phyloP scores from a whole-genome alignment of 1,140 invertebrate genomes.

The Phortica variegata region DNA sequence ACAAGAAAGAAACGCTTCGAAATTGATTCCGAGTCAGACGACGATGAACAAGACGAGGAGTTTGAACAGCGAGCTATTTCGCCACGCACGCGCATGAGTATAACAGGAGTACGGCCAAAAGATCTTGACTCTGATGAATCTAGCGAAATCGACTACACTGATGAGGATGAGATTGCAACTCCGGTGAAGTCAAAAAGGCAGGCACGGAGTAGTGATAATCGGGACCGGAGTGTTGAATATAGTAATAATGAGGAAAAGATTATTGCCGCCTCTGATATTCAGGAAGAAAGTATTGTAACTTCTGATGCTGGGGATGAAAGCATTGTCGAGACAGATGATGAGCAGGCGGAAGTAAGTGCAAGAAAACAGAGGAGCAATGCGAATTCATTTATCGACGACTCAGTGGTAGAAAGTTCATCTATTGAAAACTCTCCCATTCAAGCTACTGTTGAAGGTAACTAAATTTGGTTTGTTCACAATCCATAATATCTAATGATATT shows the following conservation, averaged over 20 bases:
- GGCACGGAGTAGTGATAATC: background rate
- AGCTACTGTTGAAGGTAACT: background rate
- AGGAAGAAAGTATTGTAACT: background rate
- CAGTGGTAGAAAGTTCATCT: background rate
- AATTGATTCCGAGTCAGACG: constrained; percentile 7
- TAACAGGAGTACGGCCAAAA: constrained; percentile 41
- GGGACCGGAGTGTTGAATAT: no score
- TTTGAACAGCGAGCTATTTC: constrained; percentile 36
- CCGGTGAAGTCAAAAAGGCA: background rate
- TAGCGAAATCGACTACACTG: constrained; percentile 46
- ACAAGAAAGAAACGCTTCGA: no score
- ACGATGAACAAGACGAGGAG: constrained; percentile 38
- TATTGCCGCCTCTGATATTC: background rate
- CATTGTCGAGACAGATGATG: no score
- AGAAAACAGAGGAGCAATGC: no score
- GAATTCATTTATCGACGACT: background rate
- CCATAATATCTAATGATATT: no score
- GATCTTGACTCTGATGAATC: constrained; percentile 37
- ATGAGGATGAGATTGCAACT: constrained; percentile 8
- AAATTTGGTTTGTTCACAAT: background rate
- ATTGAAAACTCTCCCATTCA: background rate
- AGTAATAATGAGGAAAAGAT: background rate
- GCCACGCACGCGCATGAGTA: constrained; percentile 49
- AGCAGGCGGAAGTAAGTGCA: no score
- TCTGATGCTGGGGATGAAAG: background rate